Conservation (phyloP, 2,797 vertebrate species). For the Clarias pachynema region DNA sequence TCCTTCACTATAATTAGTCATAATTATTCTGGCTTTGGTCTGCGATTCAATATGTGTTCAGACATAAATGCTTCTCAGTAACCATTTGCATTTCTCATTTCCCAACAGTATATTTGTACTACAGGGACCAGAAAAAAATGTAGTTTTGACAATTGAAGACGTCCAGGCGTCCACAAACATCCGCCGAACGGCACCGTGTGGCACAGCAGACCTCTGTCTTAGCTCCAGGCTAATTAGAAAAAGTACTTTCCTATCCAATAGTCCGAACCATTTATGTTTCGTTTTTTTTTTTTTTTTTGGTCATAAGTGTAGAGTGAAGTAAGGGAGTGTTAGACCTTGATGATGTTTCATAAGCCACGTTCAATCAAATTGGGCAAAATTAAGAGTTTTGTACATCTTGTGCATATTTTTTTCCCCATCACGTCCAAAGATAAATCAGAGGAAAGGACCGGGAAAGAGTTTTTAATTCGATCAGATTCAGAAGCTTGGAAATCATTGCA, state of each 20-base stretch:
- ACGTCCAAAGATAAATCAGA: not conserved
- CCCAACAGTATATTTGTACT: conserved; percentile 42
- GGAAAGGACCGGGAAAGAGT: not conserved
- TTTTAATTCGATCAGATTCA: not conserved
- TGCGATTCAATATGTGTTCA: not conserved
- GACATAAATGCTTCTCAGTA: conserved; percentile 37
- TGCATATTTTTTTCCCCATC: not conserved
- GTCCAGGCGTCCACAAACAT: conserved; percentile 62
- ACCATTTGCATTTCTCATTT: conserved; percentile 47
- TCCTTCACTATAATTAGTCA: not conserved
- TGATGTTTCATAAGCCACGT: not conserved
- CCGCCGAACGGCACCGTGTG: conserved; percentile 37
- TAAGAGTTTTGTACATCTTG: not conserved
- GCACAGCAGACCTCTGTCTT: conserved; percentile 57
- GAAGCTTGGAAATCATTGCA: not conserved
- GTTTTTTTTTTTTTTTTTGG: not conserved
- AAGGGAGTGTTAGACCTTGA: conserved; percentile 19
- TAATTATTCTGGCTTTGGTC: not conserved
- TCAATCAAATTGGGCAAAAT: not conserved
- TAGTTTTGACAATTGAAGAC: conserved; percentile 70
- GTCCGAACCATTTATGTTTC: conserved; percentile 15
- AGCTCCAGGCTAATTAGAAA: conserved; percentile 61
- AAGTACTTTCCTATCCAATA: conserved; percentile 14
- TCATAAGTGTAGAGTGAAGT: conserved; percentile 30
- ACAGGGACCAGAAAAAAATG: conserved; percentile 33